Evolutionary conservation across 2,888 invertebrate species (phyloP).

Genomic region (Zelleria hepariella): DNA sequence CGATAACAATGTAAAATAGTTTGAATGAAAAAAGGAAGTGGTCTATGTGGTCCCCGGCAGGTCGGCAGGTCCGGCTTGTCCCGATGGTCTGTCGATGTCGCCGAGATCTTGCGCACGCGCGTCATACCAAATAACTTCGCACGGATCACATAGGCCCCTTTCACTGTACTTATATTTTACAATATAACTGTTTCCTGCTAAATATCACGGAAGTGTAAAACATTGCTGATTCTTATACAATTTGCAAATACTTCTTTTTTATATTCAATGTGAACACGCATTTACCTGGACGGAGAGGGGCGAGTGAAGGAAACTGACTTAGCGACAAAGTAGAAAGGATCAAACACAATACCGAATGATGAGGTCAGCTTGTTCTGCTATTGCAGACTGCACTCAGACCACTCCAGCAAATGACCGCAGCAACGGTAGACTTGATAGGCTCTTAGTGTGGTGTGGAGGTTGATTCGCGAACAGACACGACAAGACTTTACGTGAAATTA

Average conservation of each 20-base stretch:
- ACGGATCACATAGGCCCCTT: not conserved
- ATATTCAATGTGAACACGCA: constrained; percentile 58
- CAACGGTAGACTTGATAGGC: too few species aligned
- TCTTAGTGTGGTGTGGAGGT: too few species aligned
- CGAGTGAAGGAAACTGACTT: constrained; percentile 9
- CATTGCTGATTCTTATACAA: constrained; percentile 23
- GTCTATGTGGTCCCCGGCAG: not conserved
- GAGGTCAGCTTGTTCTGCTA: too few species aligned
- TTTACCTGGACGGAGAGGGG: constrained; percentile 63
- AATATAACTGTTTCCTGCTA: not conserved
- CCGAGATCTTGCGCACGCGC: not conserved
- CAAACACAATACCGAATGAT: not conserved
- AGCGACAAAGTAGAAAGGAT: not conserved
- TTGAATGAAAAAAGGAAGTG: not conserved
- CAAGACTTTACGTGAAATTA: not conserved
- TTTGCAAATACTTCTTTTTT: constrained; percentile 34
- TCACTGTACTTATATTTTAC: not conserved
- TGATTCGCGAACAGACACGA: too few species aligned
- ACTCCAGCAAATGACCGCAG: too few species aligned
- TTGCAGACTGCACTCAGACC: too few species aligned
- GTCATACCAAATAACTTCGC: not conserved
- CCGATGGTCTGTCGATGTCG: not conserved
- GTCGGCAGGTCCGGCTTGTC: not conserved
- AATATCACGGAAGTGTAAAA: not conserved
- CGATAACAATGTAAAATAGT: not conserved